These are phyloP conservation scores for Brachypodius melanocephalos DNA, from an alignment of 2,113 vertebrate species.

Conservation along the genomic window DNA sequence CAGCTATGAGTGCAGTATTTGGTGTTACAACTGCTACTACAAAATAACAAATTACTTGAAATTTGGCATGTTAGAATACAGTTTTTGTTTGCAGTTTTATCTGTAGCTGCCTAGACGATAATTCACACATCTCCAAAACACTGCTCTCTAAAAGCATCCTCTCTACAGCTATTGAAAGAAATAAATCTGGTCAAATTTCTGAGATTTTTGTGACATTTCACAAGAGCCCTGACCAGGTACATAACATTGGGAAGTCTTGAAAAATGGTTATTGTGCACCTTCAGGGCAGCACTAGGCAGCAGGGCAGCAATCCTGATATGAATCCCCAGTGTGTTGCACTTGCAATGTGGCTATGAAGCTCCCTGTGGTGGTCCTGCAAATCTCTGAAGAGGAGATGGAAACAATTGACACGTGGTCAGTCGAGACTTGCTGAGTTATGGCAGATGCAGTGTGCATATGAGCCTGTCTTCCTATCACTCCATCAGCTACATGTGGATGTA, in stretches of 20 bases:
- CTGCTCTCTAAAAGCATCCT: neutral
- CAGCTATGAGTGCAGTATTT: neutral
- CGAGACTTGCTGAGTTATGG: fast-evolving
- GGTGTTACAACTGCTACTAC: neutral
- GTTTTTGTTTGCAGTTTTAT: neutral
- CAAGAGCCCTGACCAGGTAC: neutral
- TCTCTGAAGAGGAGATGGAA: neutral
- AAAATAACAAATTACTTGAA: neutral
- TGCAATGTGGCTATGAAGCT: fast-evolving
- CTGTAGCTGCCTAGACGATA: neutral
- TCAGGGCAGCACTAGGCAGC: neutral
- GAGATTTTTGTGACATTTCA: neutral
- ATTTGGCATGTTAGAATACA: neutral
- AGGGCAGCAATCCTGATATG: fast-evolving
- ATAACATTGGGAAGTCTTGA: neutral
- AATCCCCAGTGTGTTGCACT: too few relatives aligned
- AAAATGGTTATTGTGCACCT: neutral
- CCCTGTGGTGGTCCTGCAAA: fast-evolving
- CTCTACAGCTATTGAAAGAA: neutral
- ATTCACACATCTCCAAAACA: neutral
- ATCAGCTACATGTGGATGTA: neutral
- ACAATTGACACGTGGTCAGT: neutral
- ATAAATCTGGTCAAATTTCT: neutral
- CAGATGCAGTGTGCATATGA: neutral
- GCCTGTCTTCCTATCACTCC: neutral